phyloP scores from a whole-genome alignment of 2,113 vertebrate genomes.

The Oryzias javanicus region DNA sequence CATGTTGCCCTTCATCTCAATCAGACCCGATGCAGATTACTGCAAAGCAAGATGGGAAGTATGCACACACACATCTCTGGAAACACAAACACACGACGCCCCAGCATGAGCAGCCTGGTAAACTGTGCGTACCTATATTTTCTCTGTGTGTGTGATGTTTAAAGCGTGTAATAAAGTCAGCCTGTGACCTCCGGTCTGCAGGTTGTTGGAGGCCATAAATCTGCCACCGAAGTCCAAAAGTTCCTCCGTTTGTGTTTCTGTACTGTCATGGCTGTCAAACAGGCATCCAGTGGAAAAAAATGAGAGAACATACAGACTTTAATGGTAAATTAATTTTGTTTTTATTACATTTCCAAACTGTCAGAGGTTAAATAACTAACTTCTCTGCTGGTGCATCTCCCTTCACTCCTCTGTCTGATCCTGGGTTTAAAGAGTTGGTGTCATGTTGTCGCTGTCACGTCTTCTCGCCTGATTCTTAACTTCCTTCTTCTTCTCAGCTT shows the following conservation, averaged over 20 bases:
- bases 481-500: constrained; percentile 33
- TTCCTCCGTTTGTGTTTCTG: constrained; percentile 49
- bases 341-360: constrained; percentile 12
- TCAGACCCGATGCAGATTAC: constrained; percentile 24
- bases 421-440: constrained; percentile 24
- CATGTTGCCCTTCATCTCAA: constrained; percentile 54
- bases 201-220: constrained; percentile 56
- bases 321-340: constrained; percentile 13
- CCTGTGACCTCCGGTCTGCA: constrained; percentile 56
- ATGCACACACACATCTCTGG: no score
- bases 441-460: constrained; percentile 40
- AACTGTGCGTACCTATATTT: constrained; percentile 8
- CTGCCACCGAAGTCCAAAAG: constrained; percentile 49
- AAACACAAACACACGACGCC: constrained; percentile 7
- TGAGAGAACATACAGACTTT: constrained; percentile 5
- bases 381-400: constrained; percentile 3
- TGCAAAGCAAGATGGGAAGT: constrained; percentile 29
- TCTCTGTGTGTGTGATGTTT: constrained; percentile 22
- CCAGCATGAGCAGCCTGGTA: constrained; percentile 23
- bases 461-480: constrained; percentile 27
- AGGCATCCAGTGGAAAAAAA: constrained; percentile 11
- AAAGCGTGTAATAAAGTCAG: constrained; percentile 62
- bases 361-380: constrained; percentile 5
- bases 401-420: constrained; percentile 8
- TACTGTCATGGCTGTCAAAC: not conserved